A percentile compares a stretch with the other conserved stretches of the same genome.
Conservation (phyloP, 2,888 invertebrate species). For the Chalcis sispes region DNA sequence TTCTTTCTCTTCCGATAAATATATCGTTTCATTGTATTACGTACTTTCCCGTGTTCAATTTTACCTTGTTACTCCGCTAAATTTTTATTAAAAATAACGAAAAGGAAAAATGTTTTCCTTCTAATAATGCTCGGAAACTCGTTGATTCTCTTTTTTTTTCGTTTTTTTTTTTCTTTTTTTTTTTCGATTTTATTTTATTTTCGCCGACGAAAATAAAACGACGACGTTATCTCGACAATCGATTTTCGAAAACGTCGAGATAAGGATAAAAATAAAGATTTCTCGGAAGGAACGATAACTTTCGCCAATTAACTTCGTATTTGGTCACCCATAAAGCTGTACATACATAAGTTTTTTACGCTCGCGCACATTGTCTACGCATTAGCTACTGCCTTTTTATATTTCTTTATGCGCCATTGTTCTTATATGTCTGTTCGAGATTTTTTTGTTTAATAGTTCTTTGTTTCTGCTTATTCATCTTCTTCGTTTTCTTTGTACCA, state of each 20-base stretch:
- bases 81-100: background rate
- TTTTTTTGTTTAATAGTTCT: constrained; percentile 21
- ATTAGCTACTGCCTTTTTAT: constrained; percentile 42
- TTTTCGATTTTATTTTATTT: no score
- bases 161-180: no score
- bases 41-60: background rate
- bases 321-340: constrained; percentile 12
- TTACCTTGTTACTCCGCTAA: background rate
- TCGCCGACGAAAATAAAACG: background rate
- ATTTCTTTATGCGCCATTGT: constrained; percentile 45
- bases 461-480: constrained; percentile 32
- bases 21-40: constrained; percentile 7
- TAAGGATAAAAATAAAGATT: background rate
- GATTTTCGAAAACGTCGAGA: background rate
- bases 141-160: no score
- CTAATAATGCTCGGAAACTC: no score
- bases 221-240: background rate
- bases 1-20: background rate
- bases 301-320: constrained; percentile 25
- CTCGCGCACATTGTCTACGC: constrained; percentile 38
- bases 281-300: constrained; percentile 1
- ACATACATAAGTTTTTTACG: constrained; percentile 29
- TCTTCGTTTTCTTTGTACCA: background rate
- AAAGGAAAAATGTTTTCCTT: no score
- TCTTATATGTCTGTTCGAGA: constrained; percentile 3